Conservation (phyloP, 2,888 invertebrate species). For the Drosophila mimica region DNA sequence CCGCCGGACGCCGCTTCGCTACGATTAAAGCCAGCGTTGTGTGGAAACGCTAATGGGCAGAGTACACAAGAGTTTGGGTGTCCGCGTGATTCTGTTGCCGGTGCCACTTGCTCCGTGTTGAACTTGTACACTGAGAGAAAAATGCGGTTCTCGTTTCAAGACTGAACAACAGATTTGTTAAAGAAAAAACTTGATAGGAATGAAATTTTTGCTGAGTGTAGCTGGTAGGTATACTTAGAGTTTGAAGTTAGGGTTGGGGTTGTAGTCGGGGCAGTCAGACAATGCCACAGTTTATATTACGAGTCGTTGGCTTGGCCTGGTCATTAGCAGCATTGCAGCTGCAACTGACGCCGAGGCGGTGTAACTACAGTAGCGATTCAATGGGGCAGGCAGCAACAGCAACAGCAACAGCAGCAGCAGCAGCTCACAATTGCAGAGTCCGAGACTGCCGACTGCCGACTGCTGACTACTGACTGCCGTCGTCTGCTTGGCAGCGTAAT, state of each 20-base stretch:
- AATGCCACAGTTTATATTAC: constrained; percentile 79
- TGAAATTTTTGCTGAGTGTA: not conserved
- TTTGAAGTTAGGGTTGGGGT: constrained; percentile 16
- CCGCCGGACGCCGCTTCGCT: constrained; percentile 57
- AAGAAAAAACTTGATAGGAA: not conserved
- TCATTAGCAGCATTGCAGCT: constrained; percentile 79
- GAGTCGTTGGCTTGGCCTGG: constrained; percentile 61
- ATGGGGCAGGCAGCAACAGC: constrained; percentile 43
- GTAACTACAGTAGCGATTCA: constrained; percentile 64
- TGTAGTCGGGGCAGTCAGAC: constrained; percentile 50
- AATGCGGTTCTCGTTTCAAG: not conserved
- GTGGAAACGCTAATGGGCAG: constrained; percentile 72
- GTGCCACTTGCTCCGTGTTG: constrained; percentile 39
- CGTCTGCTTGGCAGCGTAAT: constrained; percentile 82
- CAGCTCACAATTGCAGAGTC: constrained; percentile 47
- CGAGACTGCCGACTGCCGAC: constrained; percentile 47
- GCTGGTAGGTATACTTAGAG: constrained; percentile 1
- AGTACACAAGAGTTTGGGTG: constrained; percentile 67
- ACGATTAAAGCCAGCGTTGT: constrained; percentile 74
- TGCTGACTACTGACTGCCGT: constrained; percentile 61
- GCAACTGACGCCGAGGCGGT: constrained; percentile 64
- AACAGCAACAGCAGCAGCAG: constrained; percentile 27
- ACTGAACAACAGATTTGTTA: not conserved
- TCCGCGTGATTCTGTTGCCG: constrained; percentile 47
- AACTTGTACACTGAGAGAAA: constrained; percentile 1